Evolutionary conservation across 2,113 vertebrate species (phyloP).

Genomic region (Atherinomorus stipes): DNA sequence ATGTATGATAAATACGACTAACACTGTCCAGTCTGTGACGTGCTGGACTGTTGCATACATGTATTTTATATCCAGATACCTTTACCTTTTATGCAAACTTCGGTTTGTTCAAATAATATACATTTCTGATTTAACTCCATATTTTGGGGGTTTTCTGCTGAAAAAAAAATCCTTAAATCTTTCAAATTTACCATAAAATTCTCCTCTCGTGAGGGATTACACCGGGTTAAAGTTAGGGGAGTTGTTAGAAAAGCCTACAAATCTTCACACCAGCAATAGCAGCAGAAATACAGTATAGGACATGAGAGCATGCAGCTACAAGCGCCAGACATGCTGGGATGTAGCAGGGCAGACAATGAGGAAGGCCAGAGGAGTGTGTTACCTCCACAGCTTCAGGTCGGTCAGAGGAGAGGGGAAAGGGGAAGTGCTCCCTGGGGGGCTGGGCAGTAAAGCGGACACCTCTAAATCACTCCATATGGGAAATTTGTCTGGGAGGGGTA

Average conservation of each 20-base stretch:
- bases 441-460: conserved; percentile 63
- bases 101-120: conserved; percentile 41
- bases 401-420: conserved; percentile 59
- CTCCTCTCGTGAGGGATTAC: background rate
- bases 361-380: conserved; percentile 57
- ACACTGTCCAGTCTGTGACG: conserved; percentile 42
- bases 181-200: conserved; percentile 23
- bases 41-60: conserved; percentile 38
- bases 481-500: conserved; percentile 66
- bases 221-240: conserved; percentile 20
- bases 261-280: conserved; percentile 29
- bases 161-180: conserved; percentile 22
- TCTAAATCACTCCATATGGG: conserved; percentile 84
- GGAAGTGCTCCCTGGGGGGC: conserved; percentile 68
- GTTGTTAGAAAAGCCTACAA: conserved; percentile 8
- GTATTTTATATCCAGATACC: conserved; percentile 58
- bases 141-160: conserved; percentile 27
- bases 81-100: conserved; percentile 39
- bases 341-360: conserved; percentile 68
- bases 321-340: conserved; percentile 58
- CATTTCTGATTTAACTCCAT: conserved; percentile 17
- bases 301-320: conserved; percentile 39
- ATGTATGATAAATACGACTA: conserved; percentile 56
- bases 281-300: conserved; percentile 47
- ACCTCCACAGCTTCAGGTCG: conserved; percentile 43